phyloP scores from a whole-genome alignment of 2,888 invertebrate species.

The Drosophila mimica region DNA sequence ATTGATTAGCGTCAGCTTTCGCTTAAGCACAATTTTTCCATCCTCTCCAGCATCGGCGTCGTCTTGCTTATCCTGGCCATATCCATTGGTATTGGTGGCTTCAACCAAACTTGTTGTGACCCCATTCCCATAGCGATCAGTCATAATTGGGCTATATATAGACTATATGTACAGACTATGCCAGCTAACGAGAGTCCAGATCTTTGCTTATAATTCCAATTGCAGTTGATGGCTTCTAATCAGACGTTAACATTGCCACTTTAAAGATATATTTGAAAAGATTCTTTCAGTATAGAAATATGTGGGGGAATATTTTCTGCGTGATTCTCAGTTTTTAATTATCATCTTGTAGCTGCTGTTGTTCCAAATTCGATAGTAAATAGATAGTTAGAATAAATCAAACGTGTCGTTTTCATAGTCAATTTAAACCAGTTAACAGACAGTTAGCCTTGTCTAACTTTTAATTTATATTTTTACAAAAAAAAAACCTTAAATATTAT shows the following conservation, averaged over 20 bases:
- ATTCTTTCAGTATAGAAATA: background rate
- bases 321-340: constrained; percentile 2
- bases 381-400: constrained; percentile 20
- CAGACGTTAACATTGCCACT: constrained; percentile 63
- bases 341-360: background rate
- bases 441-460: constrained; percentile 26
- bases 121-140: constrained; percentile 79
- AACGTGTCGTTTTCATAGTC: constrained; percentile 11
- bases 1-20: constrained; percentile 93
- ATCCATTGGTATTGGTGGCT: constrained; percentile 39
- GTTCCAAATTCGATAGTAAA: background rate
- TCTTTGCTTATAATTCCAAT: constrained; percentile 6
- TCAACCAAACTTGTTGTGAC: constrained; percentile 76
- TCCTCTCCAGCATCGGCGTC: constrained; percentile 17
- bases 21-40: constrained; percentile 89
- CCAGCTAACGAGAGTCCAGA: background rate
- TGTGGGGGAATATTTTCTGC: background rate
- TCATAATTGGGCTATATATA: constrained; percentile 53
- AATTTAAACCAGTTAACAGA: constrained; percentile 36
- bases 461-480: constrained; percentile 11
- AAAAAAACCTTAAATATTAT: background rate
- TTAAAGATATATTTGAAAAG: constrained; percentile 18
- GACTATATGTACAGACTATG: background rate
- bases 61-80: constrained; percentile 13
- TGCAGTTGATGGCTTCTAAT: constrained; percentile 6